Conservation (phyloP, 2,797 vertebrate genomes). For the Tadarida brasiliensis region DNA sequence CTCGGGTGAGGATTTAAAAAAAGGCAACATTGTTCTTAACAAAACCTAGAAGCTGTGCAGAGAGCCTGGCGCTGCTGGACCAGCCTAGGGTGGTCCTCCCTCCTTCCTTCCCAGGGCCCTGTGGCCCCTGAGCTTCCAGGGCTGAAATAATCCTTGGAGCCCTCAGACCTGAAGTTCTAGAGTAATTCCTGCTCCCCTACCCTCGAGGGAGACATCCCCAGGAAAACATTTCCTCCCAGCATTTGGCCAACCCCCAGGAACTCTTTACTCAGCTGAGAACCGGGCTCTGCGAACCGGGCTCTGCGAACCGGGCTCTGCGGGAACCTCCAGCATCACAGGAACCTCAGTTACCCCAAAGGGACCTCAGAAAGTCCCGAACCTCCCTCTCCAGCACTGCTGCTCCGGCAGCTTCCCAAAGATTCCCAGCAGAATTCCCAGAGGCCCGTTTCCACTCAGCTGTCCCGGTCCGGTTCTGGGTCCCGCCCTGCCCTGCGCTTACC, state of each 20-base stretch:
- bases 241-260: too few species aligned
- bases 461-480: not conserved
- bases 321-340: not conserved
- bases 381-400: not conserved
- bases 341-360: not conserved
- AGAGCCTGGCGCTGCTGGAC: not conserved
- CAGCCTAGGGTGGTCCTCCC: not conserved
- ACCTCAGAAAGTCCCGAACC: not conserved
- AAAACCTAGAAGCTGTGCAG: not conserved
- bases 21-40: not conserved
- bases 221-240: not conserved
- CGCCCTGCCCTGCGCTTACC: not conserved
- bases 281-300: not conserved
- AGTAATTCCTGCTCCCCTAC: not conserved
- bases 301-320: not conserved
- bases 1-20: too few species aligned
- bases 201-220: too few species aligned
- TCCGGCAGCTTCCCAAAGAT: not conserved
- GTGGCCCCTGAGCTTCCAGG: not conserved
- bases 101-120: not conserved
- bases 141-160: not conserved
- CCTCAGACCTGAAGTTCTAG: not conserved
- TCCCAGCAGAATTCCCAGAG: too few species aligned
- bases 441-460: not conserved
- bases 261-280: not conserved